Evolutionary conservation across 2,797 vertebrate genomes (phyloP).

Genomic region (Champsocephalus gunnari): DNA sequence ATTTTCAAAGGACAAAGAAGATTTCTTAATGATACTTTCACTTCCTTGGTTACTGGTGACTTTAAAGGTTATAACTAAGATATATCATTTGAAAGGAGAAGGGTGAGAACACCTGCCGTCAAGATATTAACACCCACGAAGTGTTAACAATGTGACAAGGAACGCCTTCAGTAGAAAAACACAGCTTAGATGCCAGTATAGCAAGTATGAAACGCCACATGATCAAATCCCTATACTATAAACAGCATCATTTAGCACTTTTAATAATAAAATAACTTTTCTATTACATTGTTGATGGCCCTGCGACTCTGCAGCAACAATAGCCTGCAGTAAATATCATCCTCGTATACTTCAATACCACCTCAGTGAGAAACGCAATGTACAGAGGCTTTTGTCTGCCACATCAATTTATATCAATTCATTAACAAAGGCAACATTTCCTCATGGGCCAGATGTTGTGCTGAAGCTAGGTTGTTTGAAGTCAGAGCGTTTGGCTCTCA

Average conservation of each 20-base stretch:
- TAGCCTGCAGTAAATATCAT: conserved; percentile 36
- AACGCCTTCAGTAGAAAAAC: conserved; percentile 12
- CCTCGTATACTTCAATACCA: conserved; percentile 48
- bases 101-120: conserved; percentile 43
- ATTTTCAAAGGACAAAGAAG: neutral
- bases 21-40: conserved; percentile 1
- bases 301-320: conserved; percentile 8
- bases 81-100: conserved; percentile 25
- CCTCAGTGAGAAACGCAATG: conserved; percentile 56
- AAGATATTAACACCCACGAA: conserved; percentile 26
- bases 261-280: conserved; percentile 48
- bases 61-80: conserved; percentile 27
- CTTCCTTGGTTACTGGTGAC: conserved; percentile 14
- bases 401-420: conserved; percentile 78
- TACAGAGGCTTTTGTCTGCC: conserved; percentile 77
- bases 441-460: conserved; percentile 74
- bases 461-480: conserved; percentile 74
- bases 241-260: conserved; percentile 64
- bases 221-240: conserved; percentile 53
- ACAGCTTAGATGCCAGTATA: conserved; percentile 6
- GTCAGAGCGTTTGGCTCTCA: conserved; percentile 68
- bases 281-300: conserved; percentile 44
- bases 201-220: conserved; percentile 41
- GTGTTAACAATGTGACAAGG: conserved; percentile 36
- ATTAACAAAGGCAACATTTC: conserved; percentile 81